A percentile compares a stretch with the other conserved stretches of the same genome.
phyloP scores from a whole-genome alignment of 2,888 invertebrate species.

The Apamea crenata region DNA sequence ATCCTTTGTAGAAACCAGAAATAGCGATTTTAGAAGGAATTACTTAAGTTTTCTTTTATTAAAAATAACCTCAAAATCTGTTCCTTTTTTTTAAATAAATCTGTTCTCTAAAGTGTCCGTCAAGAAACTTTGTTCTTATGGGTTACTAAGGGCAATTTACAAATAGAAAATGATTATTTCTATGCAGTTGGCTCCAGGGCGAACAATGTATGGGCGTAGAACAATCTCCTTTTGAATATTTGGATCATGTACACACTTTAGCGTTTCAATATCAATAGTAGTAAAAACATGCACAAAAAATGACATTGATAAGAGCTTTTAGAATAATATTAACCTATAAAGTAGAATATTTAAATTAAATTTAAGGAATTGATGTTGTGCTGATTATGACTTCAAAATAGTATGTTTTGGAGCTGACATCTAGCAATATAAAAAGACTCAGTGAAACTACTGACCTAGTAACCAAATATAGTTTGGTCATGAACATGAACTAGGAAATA shows the following conservation, averaged over 20 bases:
- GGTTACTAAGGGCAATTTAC: no score
- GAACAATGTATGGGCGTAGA: no score
- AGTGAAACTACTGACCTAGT: conserved; percentile 23
- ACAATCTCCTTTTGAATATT: conserved; percentile 18
- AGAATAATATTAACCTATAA: conserved; percentile 11
- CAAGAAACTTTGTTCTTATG: no score
- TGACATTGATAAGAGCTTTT: conserved; percentile 14
- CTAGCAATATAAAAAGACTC: background rate
- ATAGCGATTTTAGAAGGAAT: no score
- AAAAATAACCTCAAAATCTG: no score
- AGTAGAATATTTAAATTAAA: background rate
- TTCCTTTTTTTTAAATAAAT: no score
- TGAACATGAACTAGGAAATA: conserved; percentile 58
- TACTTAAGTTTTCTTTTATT: no score
- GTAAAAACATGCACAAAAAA: conserved; percentile 26
- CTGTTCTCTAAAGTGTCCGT: no score
- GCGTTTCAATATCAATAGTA: conserved; percentile 8
- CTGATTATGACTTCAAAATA: background rate
- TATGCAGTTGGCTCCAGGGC: no score
- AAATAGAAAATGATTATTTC: no score
- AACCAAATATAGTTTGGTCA: conserved; percentile 34
- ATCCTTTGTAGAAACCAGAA: no score
- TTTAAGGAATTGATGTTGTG: background rate
- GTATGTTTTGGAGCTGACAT: background rate
- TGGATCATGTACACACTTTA: conserved; percentile 27